Evolutionary conservation across 2,888 invertebrate species (phyloP).

Genomic region (Pyrgus malvae): DNA sequence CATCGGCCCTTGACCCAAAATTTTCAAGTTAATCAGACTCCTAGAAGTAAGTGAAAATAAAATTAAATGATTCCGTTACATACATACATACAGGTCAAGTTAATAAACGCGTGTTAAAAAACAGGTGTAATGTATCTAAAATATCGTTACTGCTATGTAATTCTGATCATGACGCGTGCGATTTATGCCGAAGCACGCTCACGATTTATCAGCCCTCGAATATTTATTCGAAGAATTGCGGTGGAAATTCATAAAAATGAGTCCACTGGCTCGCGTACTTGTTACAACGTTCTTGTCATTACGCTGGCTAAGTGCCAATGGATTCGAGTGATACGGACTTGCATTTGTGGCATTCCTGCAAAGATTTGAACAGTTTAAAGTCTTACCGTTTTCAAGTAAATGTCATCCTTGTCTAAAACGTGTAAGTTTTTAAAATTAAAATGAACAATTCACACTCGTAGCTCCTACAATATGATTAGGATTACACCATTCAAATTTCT

Average conservation of each 20-base stretch:
- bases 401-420: background rate
- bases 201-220: conserved; percentile 54
- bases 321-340: background rate
- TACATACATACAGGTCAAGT: no score
- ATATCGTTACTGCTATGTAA: conserved; percentile 32
- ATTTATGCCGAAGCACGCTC: conserved; percentile 63
- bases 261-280: conserved; percentile 15
- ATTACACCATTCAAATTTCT: no score
- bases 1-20: no score
- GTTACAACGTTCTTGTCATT: conserved; percentile 20
- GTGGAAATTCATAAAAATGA: conserved; percentile 21
- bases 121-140: no score
- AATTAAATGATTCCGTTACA: no score
- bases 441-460: no score
- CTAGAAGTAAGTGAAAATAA: no score
- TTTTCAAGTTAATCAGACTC: no score
- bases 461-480: no score
- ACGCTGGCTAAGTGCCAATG: conserved; percentile 16
- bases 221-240: conserved; percentile 20
- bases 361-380: background rate
- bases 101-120: no score
- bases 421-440: no score
- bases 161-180: conserved; percentile 53
- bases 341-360: background rate
- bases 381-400: background rate